Conservation (phyloP, 2,113 vertebrate species). For the Rhinolophus ferrumequinum region DNA sequence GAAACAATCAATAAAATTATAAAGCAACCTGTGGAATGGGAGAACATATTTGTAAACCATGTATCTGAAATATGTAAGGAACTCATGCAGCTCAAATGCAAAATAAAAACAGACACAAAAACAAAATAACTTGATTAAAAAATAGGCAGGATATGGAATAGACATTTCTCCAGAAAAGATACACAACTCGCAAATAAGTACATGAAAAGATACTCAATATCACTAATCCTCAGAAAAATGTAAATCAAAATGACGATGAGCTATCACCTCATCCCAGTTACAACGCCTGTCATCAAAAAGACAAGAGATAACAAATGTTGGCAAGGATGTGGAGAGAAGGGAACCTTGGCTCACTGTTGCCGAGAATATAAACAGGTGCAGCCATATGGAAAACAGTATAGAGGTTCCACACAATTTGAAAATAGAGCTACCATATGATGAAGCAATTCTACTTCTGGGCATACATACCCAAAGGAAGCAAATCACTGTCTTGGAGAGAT, state of each 20-base stretch:
- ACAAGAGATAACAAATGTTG: background rate
- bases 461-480: background rate
- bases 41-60: background rate
- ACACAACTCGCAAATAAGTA: background rate
- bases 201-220: background rate
- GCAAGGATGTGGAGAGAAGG: background rate
- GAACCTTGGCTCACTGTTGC: background rate
- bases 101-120: background rate
- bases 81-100: background rate
- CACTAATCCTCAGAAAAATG: background rate
- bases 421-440: background rate
- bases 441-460: background rate
- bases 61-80: background rate
- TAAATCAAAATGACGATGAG: background rate
- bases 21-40: background rate
- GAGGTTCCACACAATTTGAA: background rate
- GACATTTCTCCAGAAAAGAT: background rate
- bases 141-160: background rate
- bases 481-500: background rate
- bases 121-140: background rate
- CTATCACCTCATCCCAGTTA: background rate
- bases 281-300: background rate
- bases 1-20: background rate
- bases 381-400: background rate
- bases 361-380: background rate